Base-by-base conservation (phyloP, 2,888 invertebrate genomes). In the Chelonus formosanus region DNA sequence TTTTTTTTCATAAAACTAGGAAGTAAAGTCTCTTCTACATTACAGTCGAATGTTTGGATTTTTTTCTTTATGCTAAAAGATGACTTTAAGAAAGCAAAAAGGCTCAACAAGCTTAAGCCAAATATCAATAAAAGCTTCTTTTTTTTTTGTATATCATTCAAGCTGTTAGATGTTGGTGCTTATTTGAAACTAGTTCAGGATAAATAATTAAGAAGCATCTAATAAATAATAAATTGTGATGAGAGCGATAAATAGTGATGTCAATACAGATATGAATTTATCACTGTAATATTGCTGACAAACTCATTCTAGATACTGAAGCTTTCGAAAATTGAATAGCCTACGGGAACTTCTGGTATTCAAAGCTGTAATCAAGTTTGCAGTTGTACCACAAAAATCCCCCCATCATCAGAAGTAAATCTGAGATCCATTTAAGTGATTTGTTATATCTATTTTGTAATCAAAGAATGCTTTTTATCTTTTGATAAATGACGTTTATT, bases 281-380 rank as follows among this genome's bases (percentile, higher is more conserved):
- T 20, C n/a, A 57, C 10, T 20, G 62, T 57, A 55, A 70, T 67
- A 69, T 67, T 62, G 65, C 68, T 62, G 50, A 43, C 20, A 63
- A 69, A 62, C 58, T 63, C 65, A 62, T 65, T 67, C 56, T 65
- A 32, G 67, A 56, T 48, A 54, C 61, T 57, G 63, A 44, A 67
- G 67, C 67, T 70, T 68, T 67, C 57, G 62, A 61, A 70, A 69
- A 70, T 70, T 69, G 61, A 69, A 70, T 70, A 65, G 67, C 65
- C 67, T 61, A 63, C 61, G 32, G 57, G 45, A 5, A 57, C 44
- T 45, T 8, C 44, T 48, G 57, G 54, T 61, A 31, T 56, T 63
- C 60, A 48, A 60, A 67, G 56, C 55, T 31, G 63, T 61, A 45
- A 57, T 57, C 53, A 56, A 64, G 63, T 31, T 45, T 55, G 20